Conservation (phyloP, 2,113 vertebrate genomes). For the Pristiophorus japonicus region DNA sequence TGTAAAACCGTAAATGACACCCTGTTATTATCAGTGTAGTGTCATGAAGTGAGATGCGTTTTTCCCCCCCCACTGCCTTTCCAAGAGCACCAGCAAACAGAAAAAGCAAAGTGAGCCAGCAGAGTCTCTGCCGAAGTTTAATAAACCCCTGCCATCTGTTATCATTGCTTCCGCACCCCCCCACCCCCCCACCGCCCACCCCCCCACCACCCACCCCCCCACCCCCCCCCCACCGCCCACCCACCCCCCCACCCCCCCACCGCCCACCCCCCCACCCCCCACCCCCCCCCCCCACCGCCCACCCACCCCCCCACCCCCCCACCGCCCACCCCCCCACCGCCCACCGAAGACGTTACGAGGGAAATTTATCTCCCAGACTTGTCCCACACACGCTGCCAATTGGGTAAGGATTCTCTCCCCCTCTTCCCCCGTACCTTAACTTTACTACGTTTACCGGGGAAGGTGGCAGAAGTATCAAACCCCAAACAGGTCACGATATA, state of each 20-base stretch:
- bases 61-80: slow-evolving; percentile 50
- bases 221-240: too few relatives aligned
- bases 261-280: too few relatives aligned
- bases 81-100: slow-evolving; percentile 48
- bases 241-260: too few relatives aligned
- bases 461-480: background rate
- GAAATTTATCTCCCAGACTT: background rate
- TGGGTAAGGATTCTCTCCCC: background rate
- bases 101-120: background rate
- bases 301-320: too few relatives aligned
- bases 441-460: background rate
- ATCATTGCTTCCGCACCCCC: background rate
- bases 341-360: background rate
- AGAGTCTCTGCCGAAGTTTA: background rate
- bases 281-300: too few relatives aligned
- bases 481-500: background rate
- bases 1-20: slow-evolving; percentile 55
- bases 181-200: too few relatives aligned
- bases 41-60: slow-evolving; percentile 45
- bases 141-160: background rate
- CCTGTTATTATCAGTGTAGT: slow-evolving; percentile 51
- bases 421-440: background rate
- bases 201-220: too few relatives aligned
- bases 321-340: too few relatives aligned
- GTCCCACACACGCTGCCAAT: background rate